Conservation (phyloP, 2,113 vertebrate species). For the Entelurus aequoreus region DNA sequence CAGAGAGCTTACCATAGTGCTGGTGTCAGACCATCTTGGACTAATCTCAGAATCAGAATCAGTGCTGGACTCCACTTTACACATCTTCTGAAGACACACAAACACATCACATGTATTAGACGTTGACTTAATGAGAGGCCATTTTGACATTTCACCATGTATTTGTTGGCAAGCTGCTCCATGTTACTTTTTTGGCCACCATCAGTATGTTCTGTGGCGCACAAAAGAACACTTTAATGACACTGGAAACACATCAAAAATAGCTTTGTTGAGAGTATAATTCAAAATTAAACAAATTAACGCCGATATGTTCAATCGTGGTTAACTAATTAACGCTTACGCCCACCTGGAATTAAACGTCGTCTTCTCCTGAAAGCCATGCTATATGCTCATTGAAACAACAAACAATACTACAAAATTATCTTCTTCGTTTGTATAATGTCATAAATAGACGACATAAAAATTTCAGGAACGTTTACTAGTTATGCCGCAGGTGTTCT, state of each 20-base stretch:
- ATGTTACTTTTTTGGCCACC: constrained; percentile 36
- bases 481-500: not conserved
- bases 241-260: too few species aligned
- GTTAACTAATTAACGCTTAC: not conserved
- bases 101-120: not conserved
- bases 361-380: constrained; percentile 42
- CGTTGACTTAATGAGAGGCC: not conserved
- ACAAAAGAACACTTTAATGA: not conserved
- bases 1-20: constrained; percentile 59
- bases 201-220: constrained; percentile 24
- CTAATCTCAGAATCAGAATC: constrained; percentile 77
- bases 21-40: constrained; percentile 68
- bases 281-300: not conserved
- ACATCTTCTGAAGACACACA: constrained; percentile 69
- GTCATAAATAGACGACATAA: not conserved
- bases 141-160: constrained; percentile 66
- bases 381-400: not conserved
- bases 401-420: not conserved
- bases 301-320: too few species aligned
- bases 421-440: too few species aligned
- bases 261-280: not conserved
- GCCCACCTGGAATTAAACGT: constrained; percentile 33
- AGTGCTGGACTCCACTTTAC: constrained; percentile 76
- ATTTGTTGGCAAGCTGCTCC: constrained; percentile 68
- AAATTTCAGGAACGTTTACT: not conserved